Evolutionary conservation across 1,140 invertebrate genomes (phyloP), one percentile per base, ranked within the genome.

Genomic region (Trachymyrmex septentrionalis): DNA sequence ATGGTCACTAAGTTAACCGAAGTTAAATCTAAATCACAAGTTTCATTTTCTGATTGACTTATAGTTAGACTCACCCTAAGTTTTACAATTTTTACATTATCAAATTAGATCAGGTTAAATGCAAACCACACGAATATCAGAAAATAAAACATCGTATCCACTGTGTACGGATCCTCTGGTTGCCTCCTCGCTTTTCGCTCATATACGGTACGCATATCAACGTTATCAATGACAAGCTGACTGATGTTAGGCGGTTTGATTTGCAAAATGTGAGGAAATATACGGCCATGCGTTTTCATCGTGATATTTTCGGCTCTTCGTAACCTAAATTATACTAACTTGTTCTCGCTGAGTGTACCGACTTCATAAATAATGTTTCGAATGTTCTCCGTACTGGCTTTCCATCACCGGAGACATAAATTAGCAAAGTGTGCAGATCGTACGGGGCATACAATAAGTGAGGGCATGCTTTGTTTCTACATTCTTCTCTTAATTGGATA

Each of bases 281-380:
- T 64, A 24, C 7, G 34, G 19, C 34, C 34, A 38, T 53, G 55
- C 27, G 19, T 10, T 76, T 61, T 76, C n/a, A 38, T 55, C 24
- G 27, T 34, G 48, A 76, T 27, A 61, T 77, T 77, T 76, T 66
- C 12, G 34, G 55, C 16, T 30, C 44, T 64, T 27, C 6, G 44
- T 24, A 38, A 3, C 24, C 10, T 64, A 50, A 30, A 53, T 78
- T 64, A 50, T 48, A 27, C 50, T 27, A 27, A 48, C 10, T 78
- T 64, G 10, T 30, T 78, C 66, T 78, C 12, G 19, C 24, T 19
- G 12, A 66, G 3, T 50, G 7, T 9, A 78, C 27, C 6, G 44
- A 53, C 14, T 78, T 66, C 63, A 34, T 66, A 76, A 76, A 59
- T 76, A 53, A 67, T 30, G n/a, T 50, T 63, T 34, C 10, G n/a